A percentile compares a stretch with the other conserved stretches of the same genome.
phyloP scores from a whole-genome alignment of 2,113 vertebrate species.

The Alligator sinensis region DNA sequence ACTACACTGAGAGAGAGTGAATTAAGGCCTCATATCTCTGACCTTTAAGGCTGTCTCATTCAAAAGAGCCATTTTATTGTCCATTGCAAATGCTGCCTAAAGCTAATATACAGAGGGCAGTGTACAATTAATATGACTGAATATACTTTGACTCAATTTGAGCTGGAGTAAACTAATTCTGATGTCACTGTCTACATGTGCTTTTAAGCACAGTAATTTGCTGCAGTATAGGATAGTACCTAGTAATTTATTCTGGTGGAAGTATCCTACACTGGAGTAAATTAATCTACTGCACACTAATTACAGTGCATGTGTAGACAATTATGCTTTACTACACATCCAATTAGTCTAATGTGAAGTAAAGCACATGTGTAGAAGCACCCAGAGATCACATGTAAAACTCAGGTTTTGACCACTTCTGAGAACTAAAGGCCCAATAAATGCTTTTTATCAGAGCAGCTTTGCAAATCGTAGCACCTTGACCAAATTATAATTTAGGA shows the following conservation, averaged over 20 bases:
- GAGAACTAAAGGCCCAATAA: neutral
- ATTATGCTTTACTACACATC: too few relatives aligned
- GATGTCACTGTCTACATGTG: too few relatives aligned
- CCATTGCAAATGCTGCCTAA: accelerated
- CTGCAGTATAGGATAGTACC: too few relatives aligned
- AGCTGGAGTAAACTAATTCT: too few relatives aligned
- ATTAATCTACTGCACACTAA: too few relatives aligned
- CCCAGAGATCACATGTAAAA: neutral
- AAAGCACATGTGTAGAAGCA: neutral
- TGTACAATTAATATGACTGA: too few relatives aligned
- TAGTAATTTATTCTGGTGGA: too few relatives aligned
- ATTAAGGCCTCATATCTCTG: neutral
- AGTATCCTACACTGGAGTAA: too few relatives aligned
- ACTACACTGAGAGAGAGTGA: neutral
- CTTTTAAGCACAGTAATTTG: too few relatives aligned
- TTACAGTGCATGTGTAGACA: too few relatives aligned
- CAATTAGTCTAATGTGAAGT: neutral
- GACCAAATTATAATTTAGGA: neutral
- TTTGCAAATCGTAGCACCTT: neutral
- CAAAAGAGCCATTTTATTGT: neutral
- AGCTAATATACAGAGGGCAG: neutral
- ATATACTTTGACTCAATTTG: too few relatives aligned
- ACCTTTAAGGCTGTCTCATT: neutral
- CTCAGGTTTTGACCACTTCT: neutral
- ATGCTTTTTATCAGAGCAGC: neutral